Conservation (phyloP, 1,140 invertebrate genomes). For the Hestina assimilis region DNA sequence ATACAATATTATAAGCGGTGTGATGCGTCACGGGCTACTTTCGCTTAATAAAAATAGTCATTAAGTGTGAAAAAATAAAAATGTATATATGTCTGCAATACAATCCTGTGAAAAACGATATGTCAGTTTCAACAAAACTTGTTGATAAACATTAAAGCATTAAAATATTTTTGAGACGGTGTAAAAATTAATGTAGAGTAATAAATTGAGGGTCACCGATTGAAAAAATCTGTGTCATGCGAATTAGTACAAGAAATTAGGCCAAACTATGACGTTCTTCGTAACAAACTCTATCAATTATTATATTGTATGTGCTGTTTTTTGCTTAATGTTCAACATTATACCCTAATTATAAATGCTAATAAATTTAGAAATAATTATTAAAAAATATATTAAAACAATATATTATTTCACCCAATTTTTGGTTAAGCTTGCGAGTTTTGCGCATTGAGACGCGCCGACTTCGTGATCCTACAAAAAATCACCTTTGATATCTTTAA, state of each 20-base stretch:
- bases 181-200: too few relatives aligned
- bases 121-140: too few relatives aligned
- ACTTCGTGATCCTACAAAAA: conserved; percentile 39
- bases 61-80: not conserved
- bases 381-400: not conserved
- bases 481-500: conserved; percentile 33
- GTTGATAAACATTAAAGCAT: too few relatives aligned
- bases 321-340: not conserved
- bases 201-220: too few relatives aligned
- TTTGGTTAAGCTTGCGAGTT: conserved; percentile 39
- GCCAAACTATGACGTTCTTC: conserved; percentile 30
- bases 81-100: too few relatives aligned
- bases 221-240: conserved; percentile 31
- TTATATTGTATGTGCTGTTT: not conserved
- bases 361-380: not conserved
- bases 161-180: too few relatives aligned
- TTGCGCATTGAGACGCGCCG: conserved; percentile 61
- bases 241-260: conserved; percentile 35
- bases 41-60: not conserved
- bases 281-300: conserved; percentile 9
- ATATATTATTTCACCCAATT: conserved; percentile 29
- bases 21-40: not conserved
- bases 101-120: too few relatives aligned
- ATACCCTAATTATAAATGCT: not conserved
- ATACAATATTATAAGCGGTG: not conserved